phyloP scores from a whole-genome alignment of 2,888 invertebrate species.

The Apamea sordens region DNA sequence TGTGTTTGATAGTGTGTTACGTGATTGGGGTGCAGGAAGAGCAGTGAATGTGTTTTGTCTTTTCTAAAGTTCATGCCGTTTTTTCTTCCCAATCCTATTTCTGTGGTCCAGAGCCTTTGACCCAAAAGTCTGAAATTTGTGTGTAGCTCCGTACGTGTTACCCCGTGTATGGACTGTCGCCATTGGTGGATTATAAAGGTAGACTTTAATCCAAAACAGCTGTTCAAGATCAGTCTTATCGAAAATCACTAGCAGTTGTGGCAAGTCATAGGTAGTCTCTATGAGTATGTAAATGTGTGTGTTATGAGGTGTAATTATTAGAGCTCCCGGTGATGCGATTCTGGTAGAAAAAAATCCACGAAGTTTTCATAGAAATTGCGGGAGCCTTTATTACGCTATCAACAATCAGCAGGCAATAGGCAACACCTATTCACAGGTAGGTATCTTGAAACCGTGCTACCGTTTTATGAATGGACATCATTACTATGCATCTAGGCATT shows the following conservation, averaged over 20 bases:
- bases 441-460: background rate
- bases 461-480: slow-evolving; percentile 38
- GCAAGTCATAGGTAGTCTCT: background rate
- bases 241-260: background rate
- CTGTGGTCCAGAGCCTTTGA: background rate
- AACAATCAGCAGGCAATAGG: background rate
- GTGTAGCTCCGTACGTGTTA: background rate
- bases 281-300: background rate
- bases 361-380: no score
- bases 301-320: background rate
- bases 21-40: background rate
- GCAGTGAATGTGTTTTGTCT: background rate
- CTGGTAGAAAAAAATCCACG: no score
- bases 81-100: background rate
- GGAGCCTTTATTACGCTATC: background rate
- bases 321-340: no score
- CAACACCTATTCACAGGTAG: background rate
- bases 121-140: background rate
- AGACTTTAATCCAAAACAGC: background rate
- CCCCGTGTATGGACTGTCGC: no score
- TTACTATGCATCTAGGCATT: slow-evolving; percentile 3
- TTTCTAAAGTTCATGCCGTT: background rate
- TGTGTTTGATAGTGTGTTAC: no score
- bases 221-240: background rate
- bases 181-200: background rate